Conservation (phyloP, 1,140 invertebrate species). For the Caenorhabditis brenneri region DNA sequence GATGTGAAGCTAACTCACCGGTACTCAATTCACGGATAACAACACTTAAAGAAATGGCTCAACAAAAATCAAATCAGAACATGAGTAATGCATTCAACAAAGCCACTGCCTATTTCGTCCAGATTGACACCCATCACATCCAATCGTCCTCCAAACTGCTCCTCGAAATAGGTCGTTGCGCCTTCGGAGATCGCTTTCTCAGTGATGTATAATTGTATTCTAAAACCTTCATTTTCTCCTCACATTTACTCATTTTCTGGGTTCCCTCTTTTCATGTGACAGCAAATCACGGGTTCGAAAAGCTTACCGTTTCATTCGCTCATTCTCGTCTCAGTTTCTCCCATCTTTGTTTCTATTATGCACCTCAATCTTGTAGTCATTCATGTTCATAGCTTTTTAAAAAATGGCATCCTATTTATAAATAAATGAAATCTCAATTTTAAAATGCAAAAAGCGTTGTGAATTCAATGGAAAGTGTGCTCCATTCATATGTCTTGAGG, state of each 20-base stretch:
- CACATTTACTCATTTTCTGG: slow-evolving; percentile 14
- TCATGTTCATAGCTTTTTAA: not conserved
- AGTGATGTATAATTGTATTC: slow-evolving; percentile 45
- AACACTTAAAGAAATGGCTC: slow-evolving; percentile 33
- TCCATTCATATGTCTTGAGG: slow-evolving; percentile 22
- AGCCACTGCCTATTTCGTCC: slow-evolving; percentile 45
- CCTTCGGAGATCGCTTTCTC: slow-evolving; percentile 43
- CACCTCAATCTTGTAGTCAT: not conserved
- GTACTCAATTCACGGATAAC: slow-evolving; percentile 44
- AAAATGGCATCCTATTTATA: not conserved
- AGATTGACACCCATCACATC: slow-evolving; percentile 48
- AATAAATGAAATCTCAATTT: not conserved
- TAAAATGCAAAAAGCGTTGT: not conserved
- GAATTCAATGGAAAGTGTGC: slow-evolving; percentile 12
- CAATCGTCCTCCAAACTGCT: slow-evolving; percentile 26
- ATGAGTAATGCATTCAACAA: slow-evolving; percentile 44
- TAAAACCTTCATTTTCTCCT: not conserved
- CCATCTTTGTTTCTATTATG: not conserved
- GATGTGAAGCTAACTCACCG: slow-evolving; percentile 43
- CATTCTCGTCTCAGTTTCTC: not conserved
- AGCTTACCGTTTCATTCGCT: not conserved
- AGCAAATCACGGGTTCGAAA: not conserved
- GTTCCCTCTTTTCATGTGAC: slow-evolving; percentile 10
- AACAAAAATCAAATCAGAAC: slow-evolving; percentile 31
- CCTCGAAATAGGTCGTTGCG: not conserved